These are phyloP conservation scores for Colistium nudipinnis DNA, from an alignment of 2,113 vertebrate genomes.

Conservation along the genomic window DNA sequence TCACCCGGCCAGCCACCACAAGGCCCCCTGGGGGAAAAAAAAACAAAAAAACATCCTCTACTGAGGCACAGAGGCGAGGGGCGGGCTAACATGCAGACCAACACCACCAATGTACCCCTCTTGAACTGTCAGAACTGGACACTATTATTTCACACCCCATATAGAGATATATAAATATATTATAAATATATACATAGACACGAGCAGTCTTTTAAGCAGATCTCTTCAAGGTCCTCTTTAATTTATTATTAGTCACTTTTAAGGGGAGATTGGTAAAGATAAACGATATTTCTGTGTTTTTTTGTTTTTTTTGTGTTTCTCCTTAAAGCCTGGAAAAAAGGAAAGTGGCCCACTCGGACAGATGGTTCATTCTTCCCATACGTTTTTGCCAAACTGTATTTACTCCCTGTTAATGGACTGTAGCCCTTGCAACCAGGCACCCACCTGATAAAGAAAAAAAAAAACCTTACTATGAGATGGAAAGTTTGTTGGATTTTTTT, in stretches of 20 bases:
- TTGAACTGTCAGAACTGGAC: constrained; percentile 73
- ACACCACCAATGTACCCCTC: constrained; percentile 52
- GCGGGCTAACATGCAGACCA: constrained; percentile 32
- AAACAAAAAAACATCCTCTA: constrained; percentile 29
- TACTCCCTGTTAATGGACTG: constrained; percentile 65
- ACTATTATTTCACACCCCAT: constrained; percentile 76
- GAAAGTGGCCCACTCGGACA: constrained; percentile 45
- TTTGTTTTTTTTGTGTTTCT: constrained; percentile 46
- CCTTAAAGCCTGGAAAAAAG: constrained; percentile 48
- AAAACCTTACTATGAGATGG: constrained; percentile 31
- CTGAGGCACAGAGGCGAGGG: constrained; percentile 42
- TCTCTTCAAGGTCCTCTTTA: constrained; percentile 80
- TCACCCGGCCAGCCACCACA: constrained; percentile 51
- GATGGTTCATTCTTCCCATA: constrained; percentile 62
- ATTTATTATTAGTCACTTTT: constrained; percentile 84
- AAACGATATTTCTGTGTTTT: constrained; percentile 53
- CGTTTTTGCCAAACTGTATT: constrained; percentile 77
- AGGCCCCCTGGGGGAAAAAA: constrained; percentile 41
- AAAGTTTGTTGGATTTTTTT: constrained; percentile 49
- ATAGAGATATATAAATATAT: constrained; percentile 81
- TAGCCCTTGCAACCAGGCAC: constrained; percentile 52
- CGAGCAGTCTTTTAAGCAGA: constrained; percentile 81
- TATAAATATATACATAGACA: constrained; percentile 80
- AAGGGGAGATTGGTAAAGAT: constrained; percentile 68
- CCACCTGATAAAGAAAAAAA: constrained; percentile 46